Evolutionary conservation across 1,140 invertebrate genomes (phyloP), one percentile per base, ranked within the genome.

Genomic region (Drosophila seguyi): DNA sequence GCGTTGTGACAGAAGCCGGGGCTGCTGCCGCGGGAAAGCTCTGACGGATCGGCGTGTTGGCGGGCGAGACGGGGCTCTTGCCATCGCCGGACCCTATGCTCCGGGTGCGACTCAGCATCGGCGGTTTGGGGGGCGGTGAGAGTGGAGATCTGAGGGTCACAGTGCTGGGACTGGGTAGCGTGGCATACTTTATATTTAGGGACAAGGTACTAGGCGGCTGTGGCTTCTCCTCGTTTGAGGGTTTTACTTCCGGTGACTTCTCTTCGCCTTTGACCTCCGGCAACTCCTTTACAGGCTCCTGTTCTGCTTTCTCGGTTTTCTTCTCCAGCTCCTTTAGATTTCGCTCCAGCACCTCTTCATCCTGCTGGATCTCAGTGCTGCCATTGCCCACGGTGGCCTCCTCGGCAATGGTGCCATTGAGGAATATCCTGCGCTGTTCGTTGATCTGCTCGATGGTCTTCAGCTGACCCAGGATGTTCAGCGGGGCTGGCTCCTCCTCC

Each of bases 61-160:
- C 50, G 6, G 47, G 20, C 6, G 39, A 58, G 29, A 58, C 14
- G 10, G 75, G 42, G 18, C 75, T 58, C 10, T 67, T 65, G 31
- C 52, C 75, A 61, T 92, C 91, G 6, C 81, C 90, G 52, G 82
- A 74, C 14, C 91, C 91, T 10, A 79, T 90, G 67, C 91, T 92
- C 22, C 84, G 77, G 20, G 90, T 90, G 38, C 91, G 91, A 59
- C 91, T 83, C 41, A 92, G 45, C 91, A 92, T 92, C 25, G 91
- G 91, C 8, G 91, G 91, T 34, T 92, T 92, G 1, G 91, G 91
- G 29, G 91, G 91, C 27, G 91, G 91, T n/a, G 91, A 80, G 10
- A 83, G 41, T 0, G 91, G 91, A 7, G 84, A 86, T 36, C 77
- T 41, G n/a, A 90, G 25, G 1, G 59, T 71, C 14, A 55, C 69